Conservation (phyloP, 2,797 vertebrate species). For the Danio aesculapii region DNA sequence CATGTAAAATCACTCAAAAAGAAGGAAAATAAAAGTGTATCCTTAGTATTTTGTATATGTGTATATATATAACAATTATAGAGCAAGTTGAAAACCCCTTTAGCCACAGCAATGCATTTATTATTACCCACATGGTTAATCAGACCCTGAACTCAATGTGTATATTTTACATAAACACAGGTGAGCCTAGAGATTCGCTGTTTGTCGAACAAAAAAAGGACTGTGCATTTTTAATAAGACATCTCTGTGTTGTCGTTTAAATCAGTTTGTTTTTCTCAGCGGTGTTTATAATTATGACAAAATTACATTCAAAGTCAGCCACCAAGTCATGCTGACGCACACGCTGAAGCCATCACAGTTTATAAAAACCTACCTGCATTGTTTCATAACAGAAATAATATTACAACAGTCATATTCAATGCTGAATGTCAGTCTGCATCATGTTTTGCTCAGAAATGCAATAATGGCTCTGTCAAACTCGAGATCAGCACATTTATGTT, state of each 20-base stretch:
- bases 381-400: neutral
- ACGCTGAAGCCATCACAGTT: neutral
- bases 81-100: too few relatives aligned
- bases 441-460: constrained; percentile 8
- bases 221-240: constrained; percentile 15
- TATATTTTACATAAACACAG: neutral
- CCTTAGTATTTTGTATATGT: too few relatives aligned
- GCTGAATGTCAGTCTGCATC: neutral
- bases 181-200: neutral
- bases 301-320: constrained; percentile 3
- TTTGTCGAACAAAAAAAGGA: neutral
- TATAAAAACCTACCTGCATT: neutral
- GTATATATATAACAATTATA: too few relatives aligned
- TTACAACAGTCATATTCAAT: neutral
- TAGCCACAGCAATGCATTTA: too few relatives aligned
- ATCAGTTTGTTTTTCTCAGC: constrained; percentile 24
- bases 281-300: constrained; percentile 20
- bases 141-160: neutral
- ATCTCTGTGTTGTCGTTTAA: neutral
- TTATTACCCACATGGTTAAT: neutral
- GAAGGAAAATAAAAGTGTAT: too few relatives aligned
- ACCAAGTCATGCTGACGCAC: neutral
- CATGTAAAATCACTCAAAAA: too few relatives aligned
- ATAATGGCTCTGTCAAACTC: neutral
- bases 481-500: neutral